Conservation (phyloP, 2,113 vertebrate species). For the Candoia aspera region DNA sequence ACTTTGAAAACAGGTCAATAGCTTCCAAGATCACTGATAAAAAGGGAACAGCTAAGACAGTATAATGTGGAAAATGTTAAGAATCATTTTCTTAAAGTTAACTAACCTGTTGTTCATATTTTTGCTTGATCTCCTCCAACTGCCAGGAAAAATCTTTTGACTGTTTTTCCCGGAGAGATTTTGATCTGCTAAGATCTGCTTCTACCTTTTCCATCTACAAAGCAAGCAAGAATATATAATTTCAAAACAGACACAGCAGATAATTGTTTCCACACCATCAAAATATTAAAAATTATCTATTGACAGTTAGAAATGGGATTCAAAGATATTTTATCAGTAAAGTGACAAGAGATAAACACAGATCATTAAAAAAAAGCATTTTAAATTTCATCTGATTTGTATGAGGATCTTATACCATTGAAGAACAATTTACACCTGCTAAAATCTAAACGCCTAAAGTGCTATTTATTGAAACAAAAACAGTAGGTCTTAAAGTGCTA, state of each 20-base stretch:
- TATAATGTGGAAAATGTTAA: background rate
- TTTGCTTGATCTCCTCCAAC: constrained; percentile 82
- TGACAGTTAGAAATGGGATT: background rate
- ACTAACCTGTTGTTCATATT: constrained; percentile 88
- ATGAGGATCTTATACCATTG: background rate
- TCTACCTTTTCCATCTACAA: constrained; percentile 91
- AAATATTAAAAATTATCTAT: constrained; percentile 17
- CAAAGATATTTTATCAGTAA: background rate
- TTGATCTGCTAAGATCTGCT: constrained; percentile 86
- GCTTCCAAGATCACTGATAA: background rate
- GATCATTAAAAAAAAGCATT: background rate
- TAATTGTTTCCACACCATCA: constrained; percentile 52
- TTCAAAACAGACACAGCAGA: constrained; percentile 39
- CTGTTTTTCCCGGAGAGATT: constrained; percentile 88
- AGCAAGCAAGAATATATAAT: constrained; percentile 76
- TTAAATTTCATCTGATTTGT: background rate
- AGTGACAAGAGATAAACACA: constrained; percentile 10
- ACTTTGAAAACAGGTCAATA: background rate
- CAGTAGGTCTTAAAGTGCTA: background rate
- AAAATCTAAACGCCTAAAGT: background rate
- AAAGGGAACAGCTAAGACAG: background rate
- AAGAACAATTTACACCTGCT: background rate
- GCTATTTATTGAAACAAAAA: background rate
- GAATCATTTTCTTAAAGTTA: background rate
- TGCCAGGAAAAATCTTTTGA: constrained; percentile 85